Percentiles rank a stretch among this genome's conserved stretches.
Evolutionary conservation across 2,888 invertebrate genomes (phyloP).

Genomic region (Himalopsyche kuldschensis): DNA sequence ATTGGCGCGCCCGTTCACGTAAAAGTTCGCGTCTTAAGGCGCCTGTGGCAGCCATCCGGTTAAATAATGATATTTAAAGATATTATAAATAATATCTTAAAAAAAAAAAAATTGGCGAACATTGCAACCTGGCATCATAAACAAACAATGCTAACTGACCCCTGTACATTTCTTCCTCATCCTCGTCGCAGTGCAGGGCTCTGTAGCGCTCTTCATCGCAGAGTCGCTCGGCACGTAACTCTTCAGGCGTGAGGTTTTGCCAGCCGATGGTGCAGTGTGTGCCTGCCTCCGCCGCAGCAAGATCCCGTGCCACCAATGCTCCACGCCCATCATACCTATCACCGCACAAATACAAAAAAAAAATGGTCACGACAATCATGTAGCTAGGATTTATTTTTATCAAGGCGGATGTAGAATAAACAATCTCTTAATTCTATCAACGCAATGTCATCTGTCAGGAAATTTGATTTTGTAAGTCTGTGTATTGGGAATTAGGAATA

Average conservation of each 20-base stretch:
- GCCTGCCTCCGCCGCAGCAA: constrained; percentile 78
- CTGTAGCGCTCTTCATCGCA: constrained; percentile 96
- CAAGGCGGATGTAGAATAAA: no score
- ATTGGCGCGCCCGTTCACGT: no score
- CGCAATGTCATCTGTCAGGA: no score
- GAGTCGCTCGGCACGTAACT: constrained; percentile 81
- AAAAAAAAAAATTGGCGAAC: neutral
- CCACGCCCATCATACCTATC: constrained; percentile 93
- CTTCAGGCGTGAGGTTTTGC: constrained; percentile 69
- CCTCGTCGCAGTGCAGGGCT: constrained; percentile 84
- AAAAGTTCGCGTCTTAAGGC: no score
- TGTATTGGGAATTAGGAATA: no score
- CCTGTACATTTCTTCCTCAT: constrained; percentile 87
- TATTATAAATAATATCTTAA: no score
- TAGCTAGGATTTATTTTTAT: neutral
- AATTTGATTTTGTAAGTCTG: no score
- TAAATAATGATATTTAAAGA: no score
- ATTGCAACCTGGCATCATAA: neutral
- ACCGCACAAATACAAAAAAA: neutral
- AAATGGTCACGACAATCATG: neutral
- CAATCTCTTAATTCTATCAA: no score
- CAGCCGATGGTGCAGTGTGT: constrained; percentile 64
- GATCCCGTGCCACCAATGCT: constrained; percentile 73
- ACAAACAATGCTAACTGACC: constrained; percentile 59
- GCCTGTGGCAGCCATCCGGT: no score